Evolutionary conservation across 2,797 vertebrate genomes (phyloP).

Genomic region (Sorex maritimensis): DNA sequence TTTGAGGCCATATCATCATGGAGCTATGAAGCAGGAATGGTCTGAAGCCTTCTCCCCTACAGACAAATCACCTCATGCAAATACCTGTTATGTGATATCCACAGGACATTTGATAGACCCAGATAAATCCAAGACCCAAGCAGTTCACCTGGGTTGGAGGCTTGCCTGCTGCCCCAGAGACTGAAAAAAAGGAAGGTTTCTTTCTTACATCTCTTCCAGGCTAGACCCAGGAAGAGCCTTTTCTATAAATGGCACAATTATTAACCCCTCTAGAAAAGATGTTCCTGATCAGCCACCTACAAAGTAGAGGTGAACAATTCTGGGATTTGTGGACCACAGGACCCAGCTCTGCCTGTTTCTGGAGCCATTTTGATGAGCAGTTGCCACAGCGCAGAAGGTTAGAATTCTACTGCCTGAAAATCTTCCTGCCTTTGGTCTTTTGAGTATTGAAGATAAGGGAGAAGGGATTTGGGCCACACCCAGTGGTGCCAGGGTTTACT

Average conservation of each 20-base stretch:
- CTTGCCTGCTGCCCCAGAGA: background rate
- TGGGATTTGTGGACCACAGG: background rate
- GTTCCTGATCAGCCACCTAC: background rate
- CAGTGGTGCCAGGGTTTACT: too few species aligned
- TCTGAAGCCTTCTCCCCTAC: background rate
- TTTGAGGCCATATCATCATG: background rate
- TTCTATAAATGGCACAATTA: background rate
- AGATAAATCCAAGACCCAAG: background rate
- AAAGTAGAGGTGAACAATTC: constrained; percentile 4
- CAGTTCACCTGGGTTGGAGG: background rate
- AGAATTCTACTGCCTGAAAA: background rate
- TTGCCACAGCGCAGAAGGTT: background rate
- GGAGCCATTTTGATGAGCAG: background rate
- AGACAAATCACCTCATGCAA: constrained; percentile 53
- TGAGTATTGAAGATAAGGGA: background rate
- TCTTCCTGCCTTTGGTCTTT: background rate
- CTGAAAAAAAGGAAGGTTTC: background rate
- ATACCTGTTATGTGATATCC: background rate
- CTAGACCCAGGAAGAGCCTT: background rate
- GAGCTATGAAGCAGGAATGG: background rate
- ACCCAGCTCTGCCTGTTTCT: background rate
- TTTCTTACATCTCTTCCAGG: background rate
- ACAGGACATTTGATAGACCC: background rate
- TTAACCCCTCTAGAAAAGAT: background rate
- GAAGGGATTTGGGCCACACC: too few species aligned